A percentile compares a stretch with the other conserved stretches of the same genome.
phyloP scores from a whole-genome alignment of 2,888 invertebrate genomes.

The Elgonia sp. region DNA sequence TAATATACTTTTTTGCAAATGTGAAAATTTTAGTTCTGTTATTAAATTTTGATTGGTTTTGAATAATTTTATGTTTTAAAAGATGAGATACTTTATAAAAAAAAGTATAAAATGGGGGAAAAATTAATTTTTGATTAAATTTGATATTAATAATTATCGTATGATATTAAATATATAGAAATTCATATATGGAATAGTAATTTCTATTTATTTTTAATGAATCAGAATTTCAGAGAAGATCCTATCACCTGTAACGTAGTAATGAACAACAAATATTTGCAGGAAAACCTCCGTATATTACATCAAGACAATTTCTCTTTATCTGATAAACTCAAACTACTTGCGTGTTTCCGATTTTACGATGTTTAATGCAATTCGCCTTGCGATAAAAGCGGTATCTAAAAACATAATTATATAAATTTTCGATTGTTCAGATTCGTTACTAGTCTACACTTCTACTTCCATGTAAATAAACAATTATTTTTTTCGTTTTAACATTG shows the following conservation, averaged over 20 bases:
- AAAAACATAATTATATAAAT: slow-evolving; percentile 30
- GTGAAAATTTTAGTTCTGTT: too few relatives aligned
- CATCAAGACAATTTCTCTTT: slow-evolving; percentile 44
- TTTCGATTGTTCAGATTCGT: background rate
- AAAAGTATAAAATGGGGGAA: too few relatives aligned
- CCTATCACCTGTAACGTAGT: slow-evolving; percentile 12
- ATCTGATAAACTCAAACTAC: slow-evolving; percentile 47
- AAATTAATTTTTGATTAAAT: too few relatives aligned
- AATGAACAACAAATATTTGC: slow-evolving; percentile 35
- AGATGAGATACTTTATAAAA: too few relatives aligned
- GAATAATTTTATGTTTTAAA: too few relatives aligned
- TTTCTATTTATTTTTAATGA: background rate
- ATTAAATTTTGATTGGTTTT: too few relatives aligned
- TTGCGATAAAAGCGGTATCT: slow-evolving; percentile 29
- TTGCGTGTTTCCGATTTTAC: slow-evolving; percentile 41
- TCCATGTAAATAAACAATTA: too few relatives aligned
- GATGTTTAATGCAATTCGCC: slow-evolving; percentile 35
- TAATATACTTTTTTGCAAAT: too few relatives aligned
- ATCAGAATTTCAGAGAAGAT: slow-evolving; percentile 7
- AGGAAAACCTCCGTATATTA: slow-evolving; percentile 21
- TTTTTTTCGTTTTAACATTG: too few relatives aligned
- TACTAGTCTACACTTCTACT: background rate
- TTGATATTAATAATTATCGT: too few relatives aligned
- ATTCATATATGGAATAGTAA: too few relatives aligned
- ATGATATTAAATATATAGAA: too few relatives aligned